Percentiles rank a stretch among this genome's conserved stretches.
Conservation (phyloP, 2,888 invertebrate genomes). For the Drosophila pseudotalamancana region DNA sequence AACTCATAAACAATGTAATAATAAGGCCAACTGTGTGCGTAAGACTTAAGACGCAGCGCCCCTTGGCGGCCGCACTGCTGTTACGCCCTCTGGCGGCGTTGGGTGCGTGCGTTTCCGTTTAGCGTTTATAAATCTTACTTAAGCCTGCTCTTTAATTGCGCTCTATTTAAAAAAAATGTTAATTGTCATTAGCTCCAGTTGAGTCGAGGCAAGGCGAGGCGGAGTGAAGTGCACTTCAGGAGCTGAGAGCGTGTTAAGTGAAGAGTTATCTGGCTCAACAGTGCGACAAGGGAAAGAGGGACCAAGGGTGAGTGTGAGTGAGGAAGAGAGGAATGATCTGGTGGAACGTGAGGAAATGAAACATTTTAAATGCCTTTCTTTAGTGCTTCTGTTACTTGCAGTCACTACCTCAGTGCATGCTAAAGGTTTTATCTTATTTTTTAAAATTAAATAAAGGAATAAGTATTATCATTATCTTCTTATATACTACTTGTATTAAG, state of each 20-base stretch:
- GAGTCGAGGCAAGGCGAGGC: no score
- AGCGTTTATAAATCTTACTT: slow-evolving; percentile 72
- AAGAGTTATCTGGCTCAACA: slow-evolving; percentile 11
- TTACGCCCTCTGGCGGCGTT: slow-evolving; percentile 39
- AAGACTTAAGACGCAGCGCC: slow-evolving; percentile 51
- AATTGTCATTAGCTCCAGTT: slow-evolving; percentile 71
- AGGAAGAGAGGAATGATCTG: background rate
- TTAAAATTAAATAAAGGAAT: no score
- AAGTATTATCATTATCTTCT: no score
- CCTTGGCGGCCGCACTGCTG: slow-evolving; percentile 33
- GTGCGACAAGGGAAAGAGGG: background rate
- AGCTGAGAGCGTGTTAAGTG: slow-evolving; percentile 8
- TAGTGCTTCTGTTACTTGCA: no score
- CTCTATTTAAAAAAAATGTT: slow-evolving; percentile 72
- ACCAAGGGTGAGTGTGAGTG: background rate
- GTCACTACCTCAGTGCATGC: no score
- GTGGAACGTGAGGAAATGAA: background rate
- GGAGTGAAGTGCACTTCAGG: slow-evolving; percentile 7
- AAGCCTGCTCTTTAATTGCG: slow-evolving; percentile 69
- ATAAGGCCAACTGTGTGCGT: slow-evolving; percentile 67
- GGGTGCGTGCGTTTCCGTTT: slow-evolving; percentile 5
- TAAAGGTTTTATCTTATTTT: no score
- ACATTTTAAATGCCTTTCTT: no score
- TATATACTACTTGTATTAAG: no score
- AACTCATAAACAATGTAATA: slow-evolving; percentile 76